Base-by-base conservation (phyloP, 2,113 vertebrate genomes). In the Chitala chitala region DNA sequence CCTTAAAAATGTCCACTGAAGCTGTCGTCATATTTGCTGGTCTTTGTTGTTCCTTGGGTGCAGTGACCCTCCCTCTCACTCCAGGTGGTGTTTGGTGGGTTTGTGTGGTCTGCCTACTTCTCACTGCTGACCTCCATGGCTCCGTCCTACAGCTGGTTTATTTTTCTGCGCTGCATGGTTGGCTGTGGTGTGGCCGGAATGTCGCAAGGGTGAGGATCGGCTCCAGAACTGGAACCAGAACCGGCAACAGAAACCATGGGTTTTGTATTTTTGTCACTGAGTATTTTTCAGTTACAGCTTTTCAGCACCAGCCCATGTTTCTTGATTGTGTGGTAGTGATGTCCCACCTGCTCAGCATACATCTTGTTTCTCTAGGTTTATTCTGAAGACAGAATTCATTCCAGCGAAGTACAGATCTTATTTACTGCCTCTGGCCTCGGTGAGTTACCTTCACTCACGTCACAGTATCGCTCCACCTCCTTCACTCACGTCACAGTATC, bases 381-480 rank as follows among this genome's bases (percentile, higher is more conserved):
- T 98, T 82, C 84, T 99, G 85, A 96, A 98, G 86, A 96, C 94
- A 0, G 96, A 99, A 81, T 98, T 98, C 87, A 91, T 99, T 71
- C 97, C 97, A 0, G 92, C 89, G 1, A 96, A 90, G 80, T 87
- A 94, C 22, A 85, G 94, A 78, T 90, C 94, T 20, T 90, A 83
- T 38, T 85, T 99, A 84, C 84, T 99, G 9, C 97, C 96, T 0
- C 87, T 98, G 78, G 92, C 95, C 71, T 86, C 94, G 42, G 97
- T 99, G 84, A 93, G 92, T 87, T 17, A 13, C 26, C 20, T 17
- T 29, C 29, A 73, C 3, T 10, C 15, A 15, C 17, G 29, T 73
- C 26, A 15, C 29, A 40, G 33, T 26, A 2, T 55, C 6, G 3
- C 22, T n/a, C 53, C 20, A 4, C 17, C 51, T n/a, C 51, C 5